phyloP scores from a whole-genome alignment of 2,888 invertebrate genomes.

The Euzetes globulus region DNA sequence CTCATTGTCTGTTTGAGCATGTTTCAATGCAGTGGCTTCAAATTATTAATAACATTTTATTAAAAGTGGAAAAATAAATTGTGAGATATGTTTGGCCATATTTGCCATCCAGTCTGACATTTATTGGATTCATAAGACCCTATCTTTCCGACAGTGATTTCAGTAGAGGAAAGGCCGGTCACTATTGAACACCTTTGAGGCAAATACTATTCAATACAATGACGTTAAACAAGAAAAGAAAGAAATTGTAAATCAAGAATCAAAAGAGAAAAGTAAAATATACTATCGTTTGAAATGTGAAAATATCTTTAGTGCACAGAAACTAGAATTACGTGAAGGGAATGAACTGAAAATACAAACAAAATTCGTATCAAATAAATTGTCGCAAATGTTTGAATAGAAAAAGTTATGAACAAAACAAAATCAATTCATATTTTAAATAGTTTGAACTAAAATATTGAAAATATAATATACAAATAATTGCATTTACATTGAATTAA shows the following conservation, averaged over 20 bases:
- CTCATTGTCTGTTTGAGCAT: no score
- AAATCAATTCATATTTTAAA: not conserved
- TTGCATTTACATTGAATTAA: no score
- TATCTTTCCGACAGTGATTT: not conserved
- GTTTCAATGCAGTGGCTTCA: no score
- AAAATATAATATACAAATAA: not conserved
- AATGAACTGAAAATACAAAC: slow-evolving; percentile 21
- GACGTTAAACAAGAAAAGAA: not conserved
- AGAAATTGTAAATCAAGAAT: slow-evolving; percentile 19
- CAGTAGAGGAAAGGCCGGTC: not conserved
- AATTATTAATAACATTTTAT: not conserved
- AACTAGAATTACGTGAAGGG: no score
- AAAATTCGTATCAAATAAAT: slow-evolving; percentile 22
- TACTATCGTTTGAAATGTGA: slow-evolving; percentile 7
- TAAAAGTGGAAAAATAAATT: not conserved
- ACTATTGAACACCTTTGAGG: slow-evolving; percentile 21
- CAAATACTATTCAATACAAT: not conserved
- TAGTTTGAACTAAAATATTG: not conserved
- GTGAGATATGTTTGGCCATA: not conserved
- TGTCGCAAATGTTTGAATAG: slow-evolving; percentile 12
- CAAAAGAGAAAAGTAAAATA: not conserved
- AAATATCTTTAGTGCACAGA: slow-evolving; percentile 8
- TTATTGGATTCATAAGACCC: slow-evolving; percentile 9
- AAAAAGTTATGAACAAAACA: not conserved
- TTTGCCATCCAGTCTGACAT: not conserved